A percentile compares a stretch with the other conserved stretches of the same genome.
Conservation (phyloP, 2,797 vertebrate species). For the Pangasius macronema region DNA sequence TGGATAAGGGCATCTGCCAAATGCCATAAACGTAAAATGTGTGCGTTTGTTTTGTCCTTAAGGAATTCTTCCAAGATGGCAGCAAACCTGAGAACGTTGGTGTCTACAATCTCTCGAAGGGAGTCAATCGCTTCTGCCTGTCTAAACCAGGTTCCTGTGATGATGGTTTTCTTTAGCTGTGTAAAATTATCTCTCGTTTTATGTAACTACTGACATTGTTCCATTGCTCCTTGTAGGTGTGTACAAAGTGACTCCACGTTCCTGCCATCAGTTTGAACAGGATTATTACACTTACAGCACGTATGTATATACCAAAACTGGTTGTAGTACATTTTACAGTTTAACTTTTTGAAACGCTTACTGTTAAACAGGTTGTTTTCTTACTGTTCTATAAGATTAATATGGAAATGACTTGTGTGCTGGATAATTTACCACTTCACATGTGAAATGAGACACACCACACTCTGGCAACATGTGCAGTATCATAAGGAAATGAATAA, state of each 20-base stretch:
- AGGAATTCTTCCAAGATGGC: slow-evolving; percentile 99
- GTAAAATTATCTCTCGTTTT: not conserved
- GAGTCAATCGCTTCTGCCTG: slow-evolving; percentile 96
- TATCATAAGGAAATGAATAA: not conserved
- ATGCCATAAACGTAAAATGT: not conserved
- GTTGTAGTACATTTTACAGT: not conserved
- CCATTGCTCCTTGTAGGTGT: slow-evolving; percentile 76
- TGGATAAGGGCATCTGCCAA: too few relatives aligned
- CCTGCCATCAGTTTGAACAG: slow-evolving; percentile 97
- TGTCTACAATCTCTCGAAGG: slow-evolving; percentile 96
- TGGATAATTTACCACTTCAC: not conserved
- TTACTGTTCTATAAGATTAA: not conserved
- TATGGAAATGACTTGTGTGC: not conserved
- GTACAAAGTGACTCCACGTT: slow-evolving; percentile 97
- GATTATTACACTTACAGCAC: slow-evolving; percentile 96
- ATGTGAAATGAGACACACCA: not conserved
- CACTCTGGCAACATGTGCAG: not conserved
- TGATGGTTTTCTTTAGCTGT: not conserved
- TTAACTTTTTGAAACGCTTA: not conserved
- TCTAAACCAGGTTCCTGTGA: slow-evolving; percentile 90
- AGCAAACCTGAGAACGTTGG: slow-evolving; percentile 96
- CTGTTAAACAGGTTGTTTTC: not conserved
- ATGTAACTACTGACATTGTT: not conserved
- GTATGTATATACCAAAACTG: slow-evolving; percentile 74
- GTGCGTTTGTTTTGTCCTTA: slow-evolving; percentile 22